Evolutionary conservation across 2,888 invertebrate genomes (phyloP), one percentile per base, ranked within the genome.

Genomic region (Pandemis cinnamomeana): DNA sequence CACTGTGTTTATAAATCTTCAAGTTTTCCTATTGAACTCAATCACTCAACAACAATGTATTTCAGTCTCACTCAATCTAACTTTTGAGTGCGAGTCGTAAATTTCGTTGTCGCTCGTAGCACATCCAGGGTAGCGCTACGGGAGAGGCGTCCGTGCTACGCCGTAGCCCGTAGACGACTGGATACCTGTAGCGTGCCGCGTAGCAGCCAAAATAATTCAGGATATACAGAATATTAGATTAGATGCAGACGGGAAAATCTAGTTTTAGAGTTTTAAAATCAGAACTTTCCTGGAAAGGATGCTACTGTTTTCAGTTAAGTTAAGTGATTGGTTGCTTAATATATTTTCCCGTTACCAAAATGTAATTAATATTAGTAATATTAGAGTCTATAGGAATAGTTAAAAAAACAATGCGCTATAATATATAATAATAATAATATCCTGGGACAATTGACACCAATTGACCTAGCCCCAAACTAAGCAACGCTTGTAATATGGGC

Each of bases 101-200:
- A n/a, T 48, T 2, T 62, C 72, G 68, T 46, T 48, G 67, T 46
- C 8, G 61, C 55, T 68, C 64, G 72, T 36, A 10, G 41, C 70
- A 7, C 46, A 6, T 64, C 64, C 64, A 6, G 63, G 61, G 15
- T 20, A 6, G 53, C 48, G 71, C 77, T 78, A 78, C 80, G 80
- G 73, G 61, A 71, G 61, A 10, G 77, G 82, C 87, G 87, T 78
- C 80, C 77, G 81, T 66, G 77, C 87, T 87, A 87, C 89, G 86
- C 77, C 87, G 89, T 87, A 88, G 89, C 83, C 77, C 79, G 82
- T 78, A 84, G 80, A 78, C 67, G 81, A 90, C 90, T 90, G 87
- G 77, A 81, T 76, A 88, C 88, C 88, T 89, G 90, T 89, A 81
- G 86, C 27, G 27, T 82, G 66, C 79, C 81, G 81, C 83, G 82